These are phyloP conservation scores for Erythrocercus mccallii DNA, from an alignment of 2,113 vertebrate species.

Conservation along the genomic window DNA sequence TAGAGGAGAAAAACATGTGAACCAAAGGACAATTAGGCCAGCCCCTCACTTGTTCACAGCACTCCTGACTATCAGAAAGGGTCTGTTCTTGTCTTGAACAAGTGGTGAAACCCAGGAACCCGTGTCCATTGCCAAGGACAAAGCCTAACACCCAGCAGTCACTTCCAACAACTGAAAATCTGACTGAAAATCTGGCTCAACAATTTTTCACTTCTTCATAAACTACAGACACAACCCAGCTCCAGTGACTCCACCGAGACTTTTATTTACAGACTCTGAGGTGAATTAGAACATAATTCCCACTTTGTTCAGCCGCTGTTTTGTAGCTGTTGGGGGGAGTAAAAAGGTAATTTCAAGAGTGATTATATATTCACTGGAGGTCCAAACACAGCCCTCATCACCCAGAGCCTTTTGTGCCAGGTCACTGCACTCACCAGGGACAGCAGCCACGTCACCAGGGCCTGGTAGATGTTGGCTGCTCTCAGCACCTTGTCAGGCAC, in stretches of 20 bases:
- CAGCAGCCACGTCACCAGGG: slow-evolving; percentile 70
- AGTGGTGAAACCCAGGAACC: neutral
- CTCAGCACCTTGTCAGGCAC: neutral
- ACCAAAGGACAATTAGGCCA: neutral
- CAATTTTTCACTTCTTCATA: neutral
- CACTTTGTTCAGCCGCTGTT: neutral
- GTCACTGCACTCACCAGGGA: slow-evolving; percentile 71
- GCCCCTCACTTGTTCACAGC: neutral
- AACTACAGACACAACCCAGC: neutral
- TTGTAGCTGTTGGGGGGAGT: neutral
- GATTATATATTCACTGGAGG: neutral
- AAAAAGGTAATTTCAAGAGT: neutral
- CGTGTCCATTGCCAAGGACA: neutral
- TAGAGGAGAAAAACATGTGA: neutral
- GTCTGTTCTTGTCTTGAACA: neutral
- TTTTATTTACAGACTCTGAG: neutral
- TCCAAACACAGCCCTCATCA: neutral
- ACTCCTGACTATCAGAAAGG: neutral
- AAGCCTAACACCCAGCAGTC: neutral
- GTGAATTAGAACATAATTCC: neutral
- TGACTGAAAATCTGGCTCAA: neutral
- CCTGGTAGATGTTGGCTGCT: slow-evolving; percentile 59
- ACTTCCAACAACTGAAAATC: neutral
- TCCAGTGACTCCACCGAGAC: neutral
- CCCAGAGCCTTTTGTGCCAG: neutral